Evolutionary conservation across 2,888 invertebrate species (phyloP).

Genomic region (Aethes cnicana): DNA sequence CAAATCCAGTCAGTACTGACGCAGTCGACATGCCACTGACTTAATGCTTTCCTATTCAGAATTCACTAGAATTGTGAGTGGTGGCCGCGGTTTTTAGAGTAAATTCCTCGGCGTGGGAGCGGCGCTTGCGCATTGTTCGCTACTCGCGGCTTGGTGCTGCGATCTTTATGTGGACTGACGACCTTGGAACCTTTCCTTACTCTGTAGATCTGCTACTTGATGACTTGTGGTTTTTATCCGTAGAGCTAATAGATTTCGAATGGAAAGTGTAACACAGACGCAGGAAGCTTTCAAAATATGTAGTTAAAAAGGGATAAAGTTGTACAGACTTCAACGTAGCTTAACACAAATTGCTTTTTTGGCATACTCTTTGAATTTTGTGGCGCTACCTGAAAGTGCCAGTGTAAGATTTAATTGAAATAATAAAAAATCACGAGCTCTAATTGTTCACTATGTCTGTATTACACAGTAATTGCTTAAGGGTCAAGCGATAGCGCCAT

Average conservation of each 20-base stretch:
- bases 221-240: too few relatives aligned
- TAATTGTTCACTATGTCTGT: too few relatives aligned
- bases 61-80: neutral
- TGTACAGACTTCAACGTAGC: too few relatives aligned
- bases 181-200: slow-evolving; percentile 51
- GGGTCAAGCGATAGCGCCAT: too few relatives aligned
- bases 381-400: neutral
- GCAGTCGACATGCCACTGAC: too few relatives aligned
- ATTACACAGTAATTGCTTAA: too few relatives aligned
- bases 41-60: neutral
- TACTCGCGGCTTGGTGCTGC: slow-evolving; percentile 37
- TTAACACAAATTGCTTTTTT: too few relatives aligned
- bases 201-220: slow-evolving; percentile 15
- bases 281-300: too few relatives aligned
- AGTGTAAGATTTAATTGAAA: neutral
- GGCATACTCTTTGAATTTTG: neutral
- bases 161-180: slow-evolving; percentile 42
- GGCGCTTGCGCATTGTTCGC: slow-evolving; percentile 19
- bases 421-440: neutral
- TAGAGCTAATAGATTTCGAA: too few relatives aligned
- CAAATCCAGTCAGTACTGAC: too few relatives aligned
- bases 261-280: too few relatives aligned
- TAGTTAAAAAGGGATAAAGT: too few relatives aligned
- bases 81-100: slow-evolving; percentile 25
- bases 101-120: slow-evolving; percentile 30